A percentile compares a stretch with the other conserved stretches of the same genome.
Evolutionary conservation across 1,140 invertebrate genomes (phyloP).

Genomic region (Gryllus bimaculatus): DNA sequence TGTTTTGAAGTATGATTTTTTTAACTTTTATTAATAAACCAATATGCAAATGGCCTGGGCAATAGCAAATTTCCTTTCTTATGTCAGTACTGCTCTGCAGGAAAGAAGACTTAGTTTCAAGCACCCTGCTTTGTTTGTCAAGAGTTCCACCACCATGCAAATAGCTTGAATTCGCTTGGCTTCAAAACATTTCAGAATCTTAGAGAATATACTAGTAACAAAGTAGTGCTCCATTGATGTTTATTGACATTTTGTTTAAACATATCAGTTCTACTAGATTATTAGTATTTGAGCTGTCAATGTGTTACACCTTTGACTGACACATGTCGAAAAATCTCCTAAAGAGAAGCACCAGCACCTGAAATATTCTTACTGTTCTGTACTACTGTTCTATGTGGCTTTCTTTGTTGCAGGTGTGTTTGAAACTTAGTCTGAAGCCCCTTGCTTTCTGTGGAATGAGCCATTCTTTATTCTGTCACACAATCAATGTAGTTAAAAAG

Average conservation of each 20-base stretch:
- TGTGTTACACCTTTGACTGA: background rate
- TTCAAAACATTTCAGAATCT: background rate
- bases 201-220: background rate
- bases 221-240: background rate
- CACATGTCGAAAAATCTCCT: background rate
- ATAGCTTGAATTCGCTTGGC: background rate
- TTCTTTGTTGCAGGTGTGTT: constrained; percentile 1
- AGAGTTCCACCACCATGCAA: background rate
- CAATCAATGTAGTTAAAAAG: background rate
- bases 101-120: background rate
- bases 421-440: background rate
- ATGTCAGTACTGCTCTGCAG: background rate
- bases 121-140: background rate
- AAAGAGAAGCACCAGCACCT: background rate
- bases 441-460: background rate
- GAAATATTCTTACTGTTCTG: constrained; percentile 1
- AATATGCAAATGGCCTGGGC: background rate
- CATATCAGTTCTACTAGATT: background rate
- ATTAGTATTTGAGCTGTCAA: background rate
- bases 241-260: background rate
- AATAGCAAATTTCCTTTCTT: background rate
- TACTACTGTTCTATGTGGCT: background rate
- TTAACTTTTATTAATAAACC: too few relatives aligned
- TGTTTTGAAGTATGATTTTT: too few relatives aligned
- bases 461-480: background rate